Base-by-base conservation (phyloP, 1,140 invertebrate species). In the Drosophila pandora region DNA sequence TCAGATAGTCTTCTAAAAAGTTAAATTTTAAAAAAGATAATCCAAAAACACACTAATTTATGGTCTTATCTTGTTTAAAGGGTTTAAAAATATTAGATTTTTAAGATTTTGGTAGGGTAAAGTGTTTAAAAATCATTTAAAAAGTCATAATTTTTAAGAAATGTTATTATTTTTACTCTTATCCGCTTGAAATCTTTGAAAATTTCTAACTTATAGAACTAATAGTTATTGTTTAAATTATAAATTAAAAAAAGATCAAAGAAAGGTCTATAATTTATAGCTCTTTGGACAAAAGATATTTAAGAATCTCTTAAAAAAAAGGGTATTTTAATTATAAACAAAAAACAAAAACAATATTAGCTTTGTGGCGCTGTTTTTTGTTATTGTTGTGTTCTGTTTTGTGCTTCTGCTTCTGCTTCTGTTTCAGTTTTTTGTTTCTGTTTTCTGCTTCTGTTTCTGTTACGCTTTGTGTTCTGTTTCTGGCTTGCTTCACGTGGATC, bases 401-500 rank as follows among this genome's bases (percentile, higher is more conserved):
- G 17, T 17, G 55, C 63, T 57, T 52, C 32, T 52, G 10, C 58
- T 6, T 41, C 21, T 53, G 17, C 3, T 37, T n/a, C 34, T 64
- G 12, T 10, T 10, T 48, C 28, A 21, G 13, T 41, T 58, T 28
- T 23, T 48, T n/a, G 5, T 41, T 41, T n/a, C 13, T 41, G 39
- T 41, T 41, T 65, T 63, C 67, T 71, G 58, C 22, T 76, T 75
- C 62, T 37, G 61, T 43, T 43, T 43, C 8, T 2, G 34, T 47
- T 22, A 23, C 43, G 43, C 43, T 47, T 47, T 47, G 43, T 47
- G 22, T 45, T 49, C 30, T 23, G n/a, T 23, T 70, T 52, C 62
- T 65, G 41, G 28, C 63, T 55, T 55, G 63, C 21, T 47, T 47
- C 81, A 84, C 90, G 88, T 90, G 88, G 88, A 84, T 90, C 88